Conservation (phyloP, 2,888 invertebrate genomes). For the Myopa testacea region DNA sequence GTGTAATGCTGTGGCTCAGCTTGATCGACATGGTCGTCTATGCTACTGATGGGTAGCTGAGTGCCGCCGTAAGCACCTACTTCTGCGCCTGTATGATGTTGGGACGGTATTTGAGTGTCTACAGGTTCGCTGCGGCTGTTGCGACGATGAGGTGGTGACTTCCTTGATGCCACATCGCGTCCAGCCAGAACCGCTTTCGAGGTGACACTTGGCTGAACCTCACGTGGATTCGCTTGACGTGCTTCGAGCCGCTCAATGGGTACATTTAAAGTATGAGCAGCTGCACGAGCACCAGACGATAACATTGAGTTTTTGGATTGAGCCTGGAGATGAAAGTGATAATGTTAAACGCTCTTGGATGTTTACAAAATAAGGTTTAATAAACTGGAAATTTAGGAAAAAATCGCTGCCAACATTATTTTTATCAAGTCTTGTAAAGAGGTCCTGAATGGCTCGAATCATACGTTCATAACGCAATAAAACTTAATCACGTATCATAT, state of each 20-base stretch:
- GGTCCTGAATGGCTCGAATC: no score
- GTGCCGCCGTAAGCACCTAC: constrained; percentile 12
- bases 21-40: constrained; percentile 45
- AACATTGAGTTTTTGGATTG: constrained; percentile 67
- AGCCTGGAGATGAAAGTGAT: constrained; percentile 54
- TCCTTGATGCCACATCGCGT: constrained; percentile 31
- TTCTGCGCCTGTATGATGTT: constrained; percentile 46
- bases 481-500: no score
- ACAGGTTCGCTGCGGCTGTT: constrained; percentile 48
- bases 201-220: background rate
- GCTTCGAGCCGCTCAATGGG: constrained; percentile 67
- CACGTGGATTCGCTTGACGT: constrained; percentile 50
- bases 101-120: constrained; percentile 47
- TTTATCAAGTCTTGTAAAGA: no score
- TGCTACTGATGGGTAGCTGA: constrained; percentile 27
- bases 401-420: no score
- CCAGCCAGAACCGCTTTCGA: background rate
- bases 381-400: no score
- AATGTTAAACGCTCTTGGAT: background rate
- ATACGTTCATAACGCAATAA: no score
- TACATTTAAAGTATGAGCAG: constrained; percentile 67
- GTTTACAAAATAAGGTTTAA: no score
- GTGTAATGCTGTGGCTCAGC: constrained; percentile 57
- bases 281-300: constrained; percentile 67
- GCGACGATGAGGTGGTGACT: constrained; percentile 43